phyloP scores from a whole-genome alignment of 2,888 invertebrate species.

The Meiosimyza platycephala region DNA sequence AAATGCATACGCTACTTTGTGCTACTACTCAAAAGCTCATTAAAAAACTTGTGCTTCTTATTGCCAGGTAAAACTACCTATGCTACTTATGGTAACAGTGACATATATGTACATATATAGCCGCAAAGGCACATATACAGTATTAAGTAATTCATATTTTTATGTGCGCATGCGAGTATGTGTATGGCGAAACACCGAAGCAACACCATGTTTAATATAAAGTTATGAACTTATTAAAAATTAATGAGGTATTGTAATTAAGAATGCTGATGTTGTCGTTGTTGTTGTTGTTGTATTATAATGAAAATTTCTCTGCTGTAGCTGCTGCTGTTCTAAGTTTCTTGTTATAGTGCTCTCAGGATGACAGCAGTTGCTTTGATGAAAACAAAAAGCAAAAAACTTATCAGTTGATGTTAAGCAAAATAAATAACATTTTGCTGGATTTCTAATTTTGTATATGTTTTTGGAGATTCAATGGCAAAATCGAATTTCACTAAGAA shows the following conservation, averaged over 20 bases:
- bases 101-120: not conserved
- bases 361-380: too few species aligned
- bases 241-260: constrained; percentile 17
- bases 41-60: not conserved
- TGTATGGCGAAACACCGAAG: not conserved
- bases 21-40: constrained; percentile 5
- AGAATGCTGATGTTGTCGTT: constrained; percentile 29
- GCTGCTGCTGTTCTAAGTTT: too few species aligned
- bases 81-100: not conserved
- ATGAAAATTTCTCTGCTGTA: too few species aligned
- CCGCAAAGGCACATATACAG: not conserved
- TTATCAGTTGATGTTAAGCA: too few species aligned
- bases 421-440: too few species aligned
- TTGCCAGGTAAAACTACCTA: not conserved
- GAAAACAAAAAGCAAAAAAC: too few species aligned
- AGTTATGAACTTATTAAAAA: constrained; percentile 20
- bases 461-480: too few species aligned
- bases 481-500: too few species aligned
- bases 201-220: constrained; percentile 14
- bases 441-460: too few species aligned
- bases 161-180: too few species aligned
- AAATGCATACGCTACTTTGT: constrained; percentile 1
- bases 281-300: constrained; percentile 22
- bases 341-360: too few species aligned
- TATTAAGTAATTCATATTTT: not conserved